Evolutionary conservation across 2,113 vertebrate genomes (phyloP).

Genomic region (Ciconia boyciana): DNA sequence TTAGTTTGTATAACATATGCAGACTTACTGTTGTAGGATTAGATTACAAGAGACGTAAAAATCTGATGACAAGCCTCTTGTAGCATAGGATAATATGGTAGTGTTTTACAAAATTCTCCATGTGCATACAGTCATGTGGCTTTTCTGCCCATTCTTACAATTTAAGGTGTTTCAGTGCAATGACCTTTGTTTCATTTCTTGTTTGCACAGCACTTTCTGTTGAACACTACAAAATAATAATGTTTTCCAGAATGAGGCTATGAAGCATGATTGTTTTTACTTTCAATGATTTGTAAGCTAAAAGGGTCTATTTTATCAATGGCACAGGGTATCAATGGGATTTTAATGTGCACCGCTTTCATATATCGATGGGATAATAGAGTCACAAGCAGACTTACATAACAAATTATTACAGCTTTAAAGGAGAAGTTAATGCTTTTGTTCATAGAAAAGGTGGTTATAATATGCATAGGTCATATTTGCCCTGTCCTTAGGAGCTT

Average conservation of each 20-base stretch:
- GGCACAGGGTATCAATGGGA: not conserved
- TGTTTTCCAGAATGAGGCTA: not conserved
- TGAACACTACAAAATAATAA: not conserved
- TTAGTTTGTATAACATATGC: fast-evolving
- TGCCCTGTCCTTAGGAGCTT: not conserved
- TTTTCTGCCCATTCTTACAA: not conserved
- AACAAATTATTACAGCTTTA: not conserved
- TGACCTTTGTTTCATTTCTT: not conserved
- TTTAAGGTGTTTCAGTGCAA: not conserved
- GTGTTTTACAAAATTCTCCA: not conserved
- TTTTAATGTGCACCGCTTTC: not conserved
- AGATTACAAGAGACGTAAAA: not conserved
- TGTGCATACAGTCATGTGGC: fast-evolving
- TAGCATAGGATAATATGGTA: too few relatives aligned
- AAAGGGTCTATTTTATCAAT: not conserved
- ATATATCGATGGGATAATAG: not conserved
- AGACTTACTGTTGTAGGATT: not conserved
- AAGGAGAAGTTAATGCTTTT: not conserved
- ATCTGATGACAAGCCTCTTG: not conserved
- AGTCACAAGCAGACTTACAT: not conserved
- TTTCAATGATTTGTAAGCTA: not conserved
- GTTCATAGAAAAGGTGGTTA: not conserved
- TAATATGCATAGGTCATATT: not conserved
- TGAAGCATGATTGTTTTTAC: not conserved
- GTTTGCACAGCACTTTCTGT: not conserved